These are phyloP conservation scores for Orthosia gothica DNA, from an alignment of 2,888 invertebrate species.

Conservation along the genomic window DNA sequence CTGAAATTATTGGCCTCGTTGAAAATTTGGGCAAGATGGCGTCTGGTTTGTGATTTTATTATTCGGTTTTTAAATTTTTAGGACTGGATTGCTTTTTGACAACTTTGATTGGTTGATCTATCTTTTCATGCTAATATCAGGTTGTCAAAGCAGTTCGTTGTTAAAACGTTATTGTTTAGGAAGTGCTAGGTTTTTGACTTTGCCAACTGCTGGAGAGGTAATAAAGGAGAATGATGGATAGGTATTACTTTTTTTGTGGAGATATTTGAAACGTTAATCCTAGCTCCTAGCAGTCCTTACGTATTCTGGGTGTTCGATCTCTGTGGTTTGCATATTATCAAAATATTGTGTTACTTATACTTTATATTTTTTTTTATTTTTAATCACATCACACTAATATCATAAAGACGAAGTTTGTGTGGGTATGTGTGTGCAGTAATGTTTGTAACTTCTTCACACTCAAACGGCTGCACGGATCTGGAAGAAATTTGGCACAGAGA, in stretches of 20 bases:
- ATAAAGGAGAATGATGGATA: neutral
- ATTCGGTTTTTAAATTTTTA: neutral
- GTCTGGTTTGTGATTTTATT: neutral
- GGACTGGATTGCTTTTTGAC: neutral
- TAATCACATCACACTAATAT: too few relatives aligned
- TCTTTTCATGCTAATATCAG: too few relatives aligned
- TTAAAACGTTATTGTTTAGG: neutral
- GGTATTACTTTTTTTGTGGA: neutral
- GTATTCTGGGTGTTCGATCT: neutral
- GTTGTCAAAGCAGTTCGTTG: neutral
- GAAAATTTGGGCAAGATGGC: conserved; percentile 4
- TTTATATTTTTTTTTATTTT: too few relatives aligned
- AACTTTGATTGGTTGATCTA: too few relatives aligned
- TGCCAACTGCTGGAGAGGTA: neutral
- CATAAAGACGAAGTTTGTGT: too few relatives aligned
- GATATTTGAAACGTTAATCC: neutral
- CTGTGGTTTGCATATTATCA: too few relatives aligned
- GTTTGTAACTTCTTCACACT: neutral
- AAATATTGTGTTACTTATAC: too few relatives aligned
- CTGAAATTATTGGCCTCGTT: conserved; percentile 25
- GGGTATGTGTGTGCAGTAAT: too few relatives aligned
- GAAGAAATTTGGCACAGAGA: too few relatives aligned
- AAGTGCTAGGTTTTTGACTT: neutral
- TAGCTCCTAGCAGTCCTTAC: too few relatives aligned
- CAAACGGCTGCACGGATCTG: neutral